A percentile compares a stretch with the other conserved stretches of the same genome.
Conservation (phyloP, 2,797 vertebrate genomes). For the Sebastes alutus region DNA sequence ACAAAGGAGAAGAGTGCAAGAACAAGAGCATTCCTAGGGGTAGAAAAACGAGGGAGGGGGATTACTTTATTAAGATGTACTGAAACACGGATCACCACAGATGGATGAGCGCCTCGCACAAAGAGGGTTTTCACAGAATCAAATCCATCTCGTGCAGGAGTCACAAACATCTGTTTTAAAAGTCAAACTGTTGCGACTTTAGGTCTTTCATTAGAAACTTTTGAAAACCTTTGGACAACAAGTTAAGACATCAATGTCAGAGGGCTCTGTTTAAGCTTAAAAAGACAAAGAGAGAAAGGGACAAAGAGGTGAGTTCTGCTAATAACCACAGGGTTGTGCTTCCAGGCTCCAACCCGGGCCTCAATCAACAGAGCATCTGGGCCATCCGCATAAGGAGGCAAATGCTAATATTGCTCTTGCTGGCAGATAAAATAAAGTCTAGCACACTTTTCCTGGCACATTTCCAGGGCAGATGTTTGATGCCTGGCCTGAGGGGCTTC, state of each 20-base stretch:
- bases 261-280: constrained; percentile 9
- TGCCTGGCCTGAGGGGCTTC: constrained; percentile 65
- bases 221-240: constrained; percentile 45
- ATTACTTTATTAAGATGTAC: constrained; percentile 89
- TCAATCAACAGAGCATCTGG: constrained; percentile 69
- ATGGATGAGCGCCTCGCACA: constrained; percentile 81
- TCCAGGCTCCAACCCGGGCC: constrained; percentile 18
- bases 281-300: constrained; percentile 21
- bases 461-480: constrained; percentile 58
- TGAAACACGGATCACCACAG: constrained; percentile 83
- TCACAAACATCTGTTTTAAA: constrained; percentile 78
- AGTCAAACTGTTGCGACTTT: constrained; percentile 70
- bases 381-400: constrained; percentile 41
- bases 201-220: constrained; percentile 63
- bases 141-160: constrained; percentile 79
- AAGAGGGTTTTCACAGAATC: constrained; percentile 71
- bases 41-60: constrained; percentile 81
- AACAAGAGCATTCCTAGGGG: constrained; percentile 86
- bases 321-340: neutral
- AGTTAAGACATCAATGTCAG: constrained; percentile 42
- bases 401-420: constrained; percentile 69
- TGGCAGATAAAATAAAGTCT: constrained; percentile 65
- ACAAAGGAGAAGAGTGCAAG: constrained; percentile 81
- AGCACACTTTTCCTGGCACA: constrained; percentile 47
- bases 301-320: constrained; percentile 5